Base-by-base conservation (phyloP, 2,797 vertebrate genomes). In the Monodelphis domestica region DNA sequence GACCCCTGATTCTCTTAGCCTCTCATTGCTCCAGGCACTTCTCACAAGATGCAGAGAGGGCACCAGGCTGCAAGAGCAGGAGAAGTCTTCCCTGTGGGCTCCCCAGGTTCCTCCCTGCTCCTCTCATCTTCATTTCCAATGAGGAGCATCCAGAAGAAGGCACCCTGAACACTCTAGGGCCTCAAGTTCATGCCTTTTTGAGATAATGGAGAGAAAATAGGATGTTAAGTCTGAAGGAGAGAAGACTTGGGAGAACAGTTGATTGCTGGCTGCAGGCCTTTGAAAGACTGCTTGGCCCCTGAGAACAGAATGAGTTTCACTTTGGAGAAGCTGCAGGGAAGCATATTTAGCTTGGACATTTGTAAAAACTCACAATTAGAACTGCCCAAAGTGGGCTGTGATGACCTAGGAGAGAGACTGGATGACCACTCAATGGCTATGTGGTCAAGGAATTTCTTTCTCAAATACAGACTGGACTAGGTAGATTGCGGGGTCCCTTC, bases 51-150 rank as follows among this genome's bases (percentile, higher is more conserved):
- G 59, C 59, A 21, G 59, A n/a, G 33, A 38, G 30, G 10, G 57
- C 57, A n/a, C 30, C 57, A 33, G n/a, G 59, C 33, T n/a, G 33
- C 59, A 59, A 4, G 5, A 15, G 14, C 14, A 17, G 14, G 59
- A 5, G 33, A 17, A 4, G 4, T n/a, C 14, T n/a, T 1, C 5
- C 33, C 15, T 63, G n/a, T 1, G 5, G 17, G 15, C 33, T n/a
- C 33, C 59, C 59, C 7, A 17, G 59, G 33, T 57, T 33, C 5
- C 14, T 17, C 59, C 33, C 33, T 57, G 3, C 29, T 17, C 15
- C 59, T 63, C 33, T 63, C 4, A n/a, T n/a, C 33, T 15, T 30
- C 33, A 15, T n/a, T 63, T 33, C n/a, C n/a, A n/a, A 2, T n/a
- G 17, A 63, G 12, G 33, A n/a, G 59, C 30, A n/a, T 11, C 59